A percentile compares a stretch with the other conserved stretches of the same genome.
phyloP scores from a whole-genome alignment of 2,113 vertebrate species.

The Heptranchias perlo region DNA sequence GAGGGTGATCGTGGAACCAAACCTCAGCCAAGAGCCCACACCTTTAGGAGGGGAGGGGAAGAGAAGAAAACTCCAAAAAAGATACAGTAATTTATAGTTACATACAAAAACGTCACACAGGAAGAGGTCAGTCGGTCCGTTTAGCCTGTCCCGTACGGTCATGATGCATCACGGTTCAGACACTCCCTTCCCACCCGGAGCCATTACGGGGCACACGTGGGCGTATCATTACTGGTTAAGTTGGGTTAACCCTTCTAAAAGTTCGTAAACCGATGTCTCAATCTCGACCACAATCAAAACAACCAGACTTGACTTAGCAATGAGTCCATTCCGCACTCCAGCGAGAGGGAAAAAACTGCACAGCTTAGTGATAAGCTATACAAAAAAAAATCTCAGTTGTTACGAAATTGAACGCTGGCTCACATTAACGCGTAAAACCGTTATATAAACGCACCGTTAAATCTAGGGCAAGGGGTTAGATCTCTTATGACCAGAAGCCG shows the following conservation, averaged over 20 bases:
- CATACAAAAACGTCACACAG: no score
- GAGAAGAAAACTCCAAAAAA: background rate
- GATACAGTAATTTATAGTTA: background rate
- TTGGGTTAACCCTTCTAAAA: background rate
- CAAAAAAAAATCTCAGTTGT: background rate
- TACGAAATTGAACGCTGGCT: background rate
- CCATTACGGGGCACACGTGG: background rate
- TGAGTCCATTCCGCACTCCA: background rate
- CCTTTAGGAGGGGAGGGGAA: background rate
- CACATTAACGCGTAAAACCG: background rate
- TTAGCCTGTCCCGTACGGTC: background rate
- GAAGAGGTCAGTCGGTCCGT: background rate
- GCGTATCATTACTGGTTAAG: background rate
- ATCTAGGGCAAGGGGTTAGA: slow-evolving; percentile 25
- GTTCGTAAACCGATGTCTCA: background rate
- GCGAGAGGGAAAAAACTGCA: background rate
- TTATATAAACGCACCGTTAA: slow-evolving; percentile 18
- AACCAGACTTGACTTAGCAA: background rate
- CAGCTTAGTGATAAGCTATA: slow-evolving; percentile 19
- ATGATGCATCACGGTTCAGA: background rate
- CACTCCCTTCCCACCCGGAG: background rate
- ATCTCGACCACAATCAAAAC: background rate
- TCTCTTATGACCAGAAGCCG: slow-evolving; percentile 1
- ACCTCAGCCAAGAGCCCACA: no score
- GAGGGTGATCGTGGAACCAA: background rate